Evolutionary conservation across 2,888 invertebrate genomes (phyloP).

Genomic region (Hirtodrosophila cameraria): DNA sequence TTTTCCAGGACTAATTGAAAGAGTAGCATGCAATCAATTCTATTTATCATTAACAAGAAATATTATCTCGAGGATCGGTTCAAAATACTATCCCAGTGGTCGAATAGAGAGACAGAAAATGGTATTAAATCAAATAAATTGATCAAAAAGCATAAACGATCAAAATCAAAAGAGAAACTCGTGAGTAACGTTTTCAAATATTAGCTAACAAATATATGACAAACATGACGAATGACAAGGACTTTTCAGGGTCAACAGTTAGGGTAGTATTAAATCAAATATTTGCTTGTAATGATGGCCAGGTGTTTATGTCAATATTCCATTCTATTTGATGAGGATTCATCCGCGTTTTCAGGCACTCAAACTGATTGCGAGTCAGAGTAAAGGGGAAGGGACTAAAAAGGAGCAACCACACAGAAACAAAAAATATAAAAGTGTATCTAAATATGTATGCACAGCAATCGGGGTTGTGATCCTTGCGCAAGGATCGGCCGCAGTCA

Average conservation of each 20-base stretch:
- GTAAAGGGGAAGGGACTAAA: slow-evolving; percentile 4
- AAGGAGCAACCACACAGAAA: slow-evolving; percentile 31
- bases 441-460: slow-evolving; percentile 38
- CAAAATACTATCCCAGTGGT: too few species aligned
- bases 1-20: too few species aligned
- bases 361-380: slow-evolving; percentile 41
- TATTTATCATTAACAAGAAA: too few species aligned
- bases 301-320: slow-evolving; percentile 71
- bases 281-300: slow-evolving; percentile 59
- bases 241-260: not conserved
- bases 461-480: slow-evolving; percentile 49
- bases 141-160: not conserved
- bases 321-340: slow-evolving; percentile 57
- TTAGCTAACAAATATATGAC: slow-evolving; percentile 25
- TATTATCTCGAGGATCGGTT: too few species aligned
- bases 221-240: slow-evolving; percentile 22
- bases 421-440: slow-evolving; percentile 62
- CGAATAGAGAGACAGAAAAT: too few species aligned
- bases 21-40: too few species aligned
- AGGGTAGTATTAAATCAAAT: too few species aligned
- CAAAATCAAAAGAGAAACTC: not conserved
- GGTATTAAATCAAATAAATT: too few species aligned
- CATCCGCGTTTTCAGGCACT: slow-evolving; percentile 21
- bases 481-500: slow-evolving; percentile 31
- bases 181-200: slow-evolving; percentile 24